phyloP scores from a whole-genome alignment of 2,113 vertebrate species.

The cat (Felis catus) region F.catus_Fca126_mat1.0 CM031421.1:24913501-24914000 shows the following conservation, averaged over 20 bases:
- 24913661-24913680: conserved; percentile 12
- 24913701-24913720: not conserved
- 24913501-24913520: rapidly evolving
- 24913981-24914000: too few relatives aligned
- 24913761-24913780: not conserved
- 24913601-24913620: not conserved
- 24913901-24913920: not conserved
- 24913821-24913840: rapidly evolving
- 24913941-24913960: not conserved
- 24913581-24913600: not conserved
- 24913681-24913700: conserved; percentile 9
- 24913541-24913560: not conserved
- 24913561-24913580: not conserved
- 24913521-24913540: too few relatives aligned
- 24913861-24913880: not conserved
- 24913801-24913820: rapidly evolving
- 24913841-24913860: not conserved
- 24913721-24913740: not conserved
- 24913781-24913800: not conserved
- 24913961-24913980: not conserved
- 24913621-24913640: not conserved
- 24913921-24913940: not conserved
- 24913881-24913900: not conserved
- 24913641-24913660: not conserved
- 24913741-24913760: not conserved